Conservation (phyloP, 2,888 invertebrate genomes). For the Digitonthophagus gazella region DNA sequence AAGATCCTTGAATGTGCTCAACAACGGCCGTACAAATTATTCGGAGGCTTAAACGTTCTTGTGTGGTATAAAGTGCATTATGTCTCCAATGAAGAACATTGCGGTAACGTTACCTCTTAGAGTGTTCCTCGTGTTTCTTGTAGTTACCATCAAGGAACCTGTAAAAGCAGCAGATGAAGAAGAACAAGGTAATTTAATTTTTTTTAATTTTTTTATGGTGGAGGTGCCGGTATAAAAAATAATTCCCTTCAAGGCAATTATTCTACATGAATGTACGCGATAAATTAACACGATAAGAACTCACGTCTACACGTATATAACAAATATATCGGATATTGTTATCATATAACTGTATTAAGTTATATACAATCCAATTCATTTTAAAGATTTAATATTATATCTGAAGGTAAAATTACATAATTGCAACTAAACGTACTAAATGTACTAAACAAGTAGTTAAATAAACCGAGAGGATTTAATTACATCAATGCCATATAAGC, state of each 20-base stretch:
- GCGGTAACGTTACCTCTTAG: background rate
- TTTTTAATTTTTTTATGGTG: background rate
- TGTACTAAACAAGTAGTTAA: too few species aligned
- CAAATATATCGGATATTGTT: background rate
- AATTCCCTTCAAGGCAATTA: background rate
- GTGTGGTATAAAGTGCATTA: background rate
- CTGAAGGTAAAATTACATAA: background rate
- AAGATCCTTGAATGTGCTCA: background rate
- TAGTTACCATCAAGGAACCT: slow-evolving; percentile 32
- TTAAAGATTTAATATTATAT: background rate
- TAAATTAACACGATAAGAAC: background rate
- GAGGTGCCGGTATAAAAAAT: background rate
- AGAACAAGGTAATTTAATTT: slow-evolving; percentile 30
- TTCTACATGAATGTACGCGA: background rate
- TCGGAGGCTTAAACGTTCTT: background rate
- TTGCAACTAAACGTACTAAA: background rate
- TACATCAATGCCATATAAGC: background rate
- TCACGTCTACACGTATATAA: background rate
- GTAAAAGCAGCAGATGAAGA: slow-evolving; percentile 42
- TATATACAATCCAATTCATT: background rate
- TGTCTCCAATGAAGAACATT: background rate
- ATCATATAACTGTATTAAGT: background rate
- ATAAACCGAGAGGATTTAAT: background rate
- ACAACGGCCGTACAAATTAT: background rate
- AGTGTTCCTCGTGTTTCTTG: slow-evolving; percentile 2